Evolutionary conservation across 2,113 vertebrate genomes (phyloP), one percentile per base, ranked within the genome.

Genomic region (Phalacrocorax brasilianus): DNA sequence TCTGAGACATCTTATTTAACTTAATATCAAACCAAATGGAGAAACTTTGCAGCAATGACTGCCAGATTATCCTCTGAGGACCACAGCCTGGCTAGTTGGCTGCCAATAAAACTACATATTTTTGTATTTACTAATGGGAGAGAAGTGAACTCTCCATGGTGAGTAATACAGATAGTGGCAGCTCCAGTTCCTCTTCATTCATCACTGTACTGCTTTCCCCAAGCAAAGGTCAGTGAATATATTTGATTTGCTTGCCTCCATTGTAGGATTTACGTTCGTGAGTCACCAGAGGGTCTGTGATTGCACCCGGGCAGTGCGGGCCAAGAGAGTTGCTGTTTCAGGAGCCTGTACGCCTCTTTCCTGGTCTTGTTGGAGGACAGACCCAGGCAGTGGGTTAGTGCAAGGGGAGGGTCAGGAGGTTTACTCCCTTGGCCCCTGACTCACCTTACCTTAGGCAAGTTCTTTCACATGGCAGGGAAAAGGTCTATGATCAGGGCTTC

Each of bases 41-140:
- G 89, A 93, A 85, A 93, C 53, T 88, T 92, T 75, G 77, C 90
- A 73, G 82, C 19, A 74, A 4, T 45, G 56, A 35, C 81, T 96
- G 93, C 94, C 89, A 95, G 89, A 90, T 96, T 89, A 93, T 95
- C 61, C 96, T 96, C 94, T 22, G 70, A 91, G 84, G 93, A 89
- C 59, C 67, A 70, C 76, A 94, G 93, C 87, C 86, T 73, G 95
- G 66, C 75, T 94, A 6, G 96, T 95, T 97, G 93, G 84, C 95
- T 96, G 91, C 88, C 20, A 72, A 91, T 83, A 73, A 95, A 97
- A 82, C 87, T 80, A 38, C 93, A 92, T 96, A 78, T 78, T 95
- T 96, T 90, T 27, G 22, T 95, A 47, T 96, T 96, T 97, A 93
- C 91, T 96, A 91, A 95, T 83, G 42, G 24, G 24, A 80, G 84